Evolutionary conservation across 2,888 invertebrate genomes (phyloP).

Genomic region (Smittia sp.): DNA sequence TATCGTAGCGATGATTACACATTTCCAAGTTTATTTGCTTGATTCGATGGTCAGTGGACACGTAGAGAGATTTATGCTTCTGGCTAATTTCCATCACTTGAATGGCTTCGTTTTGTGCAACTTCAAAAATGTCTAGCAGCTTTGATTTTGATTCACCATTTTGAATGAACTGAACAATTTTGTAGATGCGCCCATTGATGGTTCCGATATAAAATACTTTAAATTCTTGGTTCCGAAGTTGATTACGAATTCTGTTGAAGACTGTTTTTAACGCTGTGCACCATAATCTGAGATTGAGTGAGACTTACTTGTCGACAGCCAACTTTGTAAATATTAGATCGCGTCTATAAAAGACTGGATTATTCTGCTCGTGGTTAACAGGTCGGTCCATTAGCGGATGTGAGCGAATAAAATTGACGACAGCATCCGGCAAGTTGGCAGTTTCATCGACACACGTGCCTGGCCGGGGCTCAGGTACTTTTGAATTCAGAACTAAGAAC

Average conservation of each 20-base stretch:
- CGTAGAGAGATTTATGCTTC: slow-evolving; percentile 82
- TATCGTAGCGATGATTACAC: slow-evolving; percentile 87
- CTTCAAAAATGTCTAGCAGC: slow-evolving; percentile 85
- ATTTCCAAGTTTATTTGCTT: slow-evolving; percentile 86
- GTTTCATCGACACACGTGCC: slow-evolving; percentile 95
- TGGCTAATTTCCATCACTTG: slow-evolving; percentile 84
- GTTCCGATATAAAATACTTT: slow-evolving; percentile 91
- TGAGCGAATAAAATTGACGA: slow-evolving; percentile 92
- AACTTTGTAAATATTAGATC: slow-evolving; percentile 87
- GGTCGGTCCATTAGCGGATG: slow-evolving; percentile 98
- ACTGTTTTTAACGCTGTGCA: neutral
- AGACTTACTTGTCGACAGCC: slow-evolving; percentile 72
- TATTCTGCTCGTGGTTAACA: slow-evolving; percentile 88
- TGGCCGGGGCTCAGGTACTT: slow-evolving; percentile 85
- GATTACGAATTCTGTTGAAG: slow-evolving; percentile 51
- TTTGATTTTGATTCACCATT: slow-evolving; percentile 81
- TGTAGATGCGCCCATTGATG: slow-evolving; percentile 81
- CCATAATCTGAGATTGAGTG: neutral
- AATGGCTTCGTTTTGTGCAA: slow-evolving; percentile 85
- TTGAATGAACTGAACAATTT: slow-evolving; percentile 86
- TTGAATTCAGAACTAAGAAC: slow-evolving; percentile 86
- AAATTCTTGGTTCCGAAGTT: slow-evolving; percentile 63
- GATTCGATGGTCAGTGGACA: slow-evolving; percentile 83
- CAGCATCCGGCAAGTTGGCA: slow-evolving; percentile 83
- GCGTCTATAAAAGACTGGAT: slow-evolving; percentile 89